A percentile compares a stretch with the other conserved stretches of the same genome.
phyloP scores from a whole-genome alignment of 2,797 vertebrate species.

The Bradypus variegatus region DNA sequence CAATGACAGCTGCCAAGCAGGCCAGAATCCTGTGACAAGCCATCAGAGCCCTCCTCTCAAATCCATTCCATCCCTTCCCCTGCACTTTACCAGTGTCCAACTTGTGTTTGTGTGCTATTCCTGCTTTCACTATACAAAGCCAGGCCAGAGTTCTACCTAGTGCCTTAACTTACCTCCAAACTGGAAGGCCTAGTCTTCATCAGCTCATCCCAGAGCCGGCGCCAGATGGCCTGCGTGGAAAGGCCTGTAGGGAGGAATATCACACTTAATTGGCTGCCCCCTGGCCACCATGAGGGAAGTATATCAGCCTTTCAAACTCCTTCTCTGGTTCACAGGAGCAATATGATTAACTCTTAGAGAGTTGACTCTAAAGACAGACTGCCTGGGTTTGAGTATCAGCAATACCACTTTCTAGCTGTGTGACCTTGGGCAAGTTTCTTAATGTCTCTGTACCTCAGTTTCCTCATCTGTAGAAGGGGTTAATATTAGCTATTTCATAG shows the following conservation, averaged over 20 bases:
- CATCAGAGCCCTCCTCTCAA: conserved; percentile 8
- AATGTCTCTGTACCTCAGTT: conserved; percentile 35
- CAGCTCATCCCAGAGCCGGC: conserved; percentile 80
- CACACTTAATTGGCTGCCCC: conserved; percentile 28
- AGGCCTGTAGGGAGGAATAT: conserved; percentile 74
- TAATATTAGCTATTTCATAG: conserved; percentile 29
- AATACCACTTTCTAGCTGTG: conserved; percentile 10
- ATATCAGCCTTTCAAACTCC: conserved; percentile 20
- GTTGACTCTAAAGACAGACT: conserved; percentile 16
- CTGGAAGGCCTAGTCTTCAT: conserved; percentile 79
- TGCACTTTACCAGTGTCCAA: not conserved
- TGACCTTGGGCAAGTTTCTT: conserved; percentile 22
- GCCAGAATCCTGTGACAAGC: conserved; percentile 18
- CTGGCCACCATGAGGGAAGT: not conserved
- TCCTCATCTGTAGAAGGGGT: conserved; percentile 41
- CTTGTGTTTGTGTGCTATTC: conserved; percentile 22
- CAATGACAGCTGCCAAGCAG: conserved; percentile 37
- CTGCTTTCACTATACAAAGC: not conserved
- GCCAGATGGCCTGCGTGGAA: conserved; percentile 84
- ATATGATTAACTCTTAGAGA: not conserved
- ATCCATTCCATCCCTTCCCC: not conserved
- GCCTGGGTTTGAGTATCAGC: conserved; percentile 22
- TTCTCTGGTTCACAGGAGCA: conserved; percentile 28
- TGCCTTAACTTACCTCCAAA: conserved; percentile 73
- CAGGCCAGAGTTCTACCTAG: not conserved